A percentile compares a stretch with the other conserved stretches of the same genome.
Conservation (phyloP, 2,888 invertebrate genomes). For the Baronia brevicornis region DNA sequence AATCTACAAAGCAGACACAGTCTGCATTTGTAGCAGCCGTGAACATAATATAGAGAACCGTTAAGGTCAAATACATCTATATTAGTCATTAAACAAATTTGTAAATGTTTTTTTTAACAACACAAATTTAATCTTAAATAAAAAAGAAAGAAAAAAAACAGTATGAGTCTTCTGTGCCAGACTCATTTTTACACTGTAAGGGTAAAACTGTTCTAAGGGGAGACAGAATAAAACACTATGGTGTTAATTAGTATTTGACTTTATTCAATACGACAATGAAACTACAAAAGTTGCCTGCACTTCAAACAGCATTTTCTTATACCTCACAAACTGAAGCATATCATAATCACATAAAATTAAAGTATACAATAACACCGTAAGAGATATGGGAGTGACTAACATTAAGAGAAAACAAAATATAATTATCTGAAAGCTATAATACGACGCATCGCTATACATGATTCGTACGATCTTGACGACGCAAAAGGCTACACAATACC, state of each 20-base stretch:
- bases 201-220: not conserved
- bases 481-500: conserved; percentile 73
- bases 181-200: no score
- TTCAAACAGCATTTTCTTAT: conserved; percentile 67
- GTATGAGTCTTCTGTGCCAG: no score
- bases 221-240: conserved; percentile 27
- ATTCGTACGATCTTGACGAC: conserved; percentile 61
- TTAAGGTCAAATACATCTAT: no score
- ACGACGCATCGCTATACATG: conserved; percentile 67
- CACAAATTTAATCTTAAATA: no score
- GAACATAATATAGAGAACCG: no score
- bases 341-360: conserved; percentile 54
- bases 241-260: conserved; percentile 65
- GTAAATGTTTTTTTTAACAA: no score
- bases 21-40: no score
- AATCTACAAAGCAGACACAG: no score
- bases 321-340: conserved; percentile 73
- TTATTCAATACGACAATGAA: conserved; percentile 77
- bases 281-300: conserved; percentile 76
- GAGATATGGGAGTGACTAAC: conserved; percentile 61
- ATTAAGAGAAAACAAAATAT: conserved; percentile 60
- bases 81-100: no score
- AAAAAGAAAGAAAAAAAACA: no score
- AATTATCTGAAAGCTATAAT: conserved; percentile 60
- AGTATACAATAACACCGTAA: conserved; percentile 53